Evolutionary conservation across 2,797 vertebrate genomes (phyloP), one percentile per base, ranked within the genome.

Genomic region (Alosa sapidissima): DNA sequence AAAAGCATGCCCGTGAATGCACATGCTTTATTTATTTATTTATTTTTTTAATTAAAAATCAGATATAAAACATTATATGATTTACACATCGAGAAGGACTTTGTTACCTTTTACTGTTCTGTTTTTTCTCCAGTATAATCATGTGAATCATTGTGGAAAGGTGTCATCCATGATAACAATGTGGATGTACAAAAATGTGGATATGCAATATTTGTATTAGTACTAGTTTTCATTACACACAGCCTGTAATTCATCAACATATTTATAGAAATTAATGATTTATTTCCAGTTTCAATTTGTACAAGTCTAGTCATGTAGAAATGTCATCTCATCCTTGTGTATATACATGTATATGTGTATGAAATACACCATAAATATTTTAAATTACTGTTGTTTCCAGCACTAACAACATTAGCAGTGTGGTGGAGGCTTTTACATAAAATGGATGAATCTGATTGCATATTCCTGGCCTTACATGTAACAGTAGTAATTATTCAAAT

Each of bases 131-230:
- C 55, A 58, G 19, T 21, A 62, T 24, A 62, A 72, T 45, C 5
- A 45, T 21, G 36, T 78, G 81, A 88, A 81, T 84, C 36, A 81
- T 52, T 83, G 88, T 89, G 89, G 88, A 90, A 91, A 90, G 90
- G 89, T 85, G 87, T 91, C 87, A 90, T 91, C 92, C 88, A 89
- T 91, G 88, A 89, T 88, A 89, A 87, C 90, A 86, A 89, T 86
- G 89, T 87, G 82, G 75, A 90, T 47, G 87, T 87, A 88, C 51
- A 88, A 85, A 75, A 19, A 21, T 47, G 41, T 78, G 41, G 72
- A 78, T 78, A 78, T 78, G 72, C 19, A 24, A 1, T 45, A 21
- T 45, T 19, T 75, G 33, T 45, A 19, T 78, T 78, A 47, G 19
- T 47, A 47, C 41, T 47, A 7, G 41, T 21, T 78, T n/a, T 78